Evolutionary conservation across 2,888 invertebrate species (phyloP), one percentile per base, ranked within the genome.

Genomic region (Camponotus fellah): DNA sequence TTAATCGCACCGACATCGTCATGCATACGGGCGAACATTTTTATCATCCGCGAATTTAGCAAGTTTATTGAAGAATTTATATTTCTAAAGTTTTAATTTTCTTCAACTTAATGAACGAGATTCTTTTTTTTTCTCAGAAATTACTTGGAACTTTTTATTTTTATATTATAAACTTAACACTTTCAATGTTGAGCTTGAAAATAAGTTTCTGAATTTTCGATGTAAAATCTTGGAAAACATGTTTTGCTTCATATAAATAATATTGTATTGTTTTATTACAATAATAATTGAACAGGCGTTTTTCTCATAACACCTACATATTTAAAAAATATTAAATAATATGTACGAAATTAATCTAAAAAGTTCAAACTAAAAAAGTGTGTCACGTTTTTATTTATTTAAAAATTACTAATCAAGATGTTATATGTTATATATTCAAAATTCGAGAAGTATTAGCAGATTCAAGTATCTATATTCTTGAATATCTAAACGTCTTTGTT

Each of bases 21-120:
- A 46, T 72, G 46, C 60, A 46, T 72, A 17, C 79, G 79, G n/a
- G 12, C 37, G 60, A 71, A 79, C 71, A 79, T 60, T 80, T 72
- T 80, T 37, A 46, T 60, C 43, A 58, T 14, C 43, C 60, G 60
- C n/a, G 9, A 69, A 68, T 77, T 68, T 40, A 56, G 32, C 14
- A 9, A 58, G 40, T 34, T 56, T 40, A 69, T 37, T 12, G 68
- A 37, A 8, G 17, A 26, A 34, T 12, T 43, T 21, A 32, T n/a
- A 17, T 62, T 62, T 62, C 46, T 14, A 0, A n/a, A 12, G 12
- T 10, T 32, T 17, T 26, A 26, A 26, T 60, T 37, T 17, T 65
- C 5, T n/a, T n/a, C 46, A 17, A 26, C 2, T 34, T 14, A n/a
- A 12, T 53, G 10, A 34, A 17, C 6, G 10, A 26, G 37, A 26